Conservation (phyloP, 1,140 invertebrate species). For the Drosophila guanche region DNA sequence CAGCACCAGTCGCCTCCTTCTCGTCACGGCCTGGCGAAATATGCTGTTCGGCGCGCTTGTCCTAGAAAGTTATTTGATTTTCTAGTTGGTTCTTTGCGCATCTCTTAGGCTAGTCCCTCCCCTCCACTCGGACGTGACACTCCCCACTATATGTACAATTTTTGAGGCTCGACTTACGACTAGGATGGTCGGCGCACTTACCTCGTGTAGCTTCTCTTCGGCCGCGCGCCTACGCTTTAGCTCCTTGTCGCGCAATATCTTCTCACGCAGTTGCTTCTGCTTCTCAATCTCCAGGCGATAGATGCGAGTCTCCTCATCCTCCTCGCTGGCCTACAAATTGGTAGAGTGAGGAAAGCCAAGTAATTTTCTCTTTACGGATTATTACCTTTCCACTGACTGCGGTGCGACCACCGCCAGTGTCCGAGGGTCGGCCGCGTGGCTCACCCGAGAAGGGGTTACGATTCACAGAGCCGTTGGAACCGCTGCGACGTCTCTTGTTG, state of each 20-base stretch:
- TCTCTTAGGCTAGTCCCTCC: not conserved
- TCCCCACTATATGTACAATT: too few species aligned
- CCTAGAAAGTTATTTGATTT: constrained; percentile 42
- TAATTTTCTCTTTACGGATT: not conserved
- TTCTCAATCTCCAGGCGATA: constrained; percentile 88
- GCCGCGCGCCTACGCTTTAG: constrained; percentile 86
- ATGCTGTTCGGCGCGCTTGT: constrained; percentile 72
- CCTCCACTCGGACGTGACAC: not conserved
- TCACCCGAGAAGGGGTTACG: constrained; percentile 68
- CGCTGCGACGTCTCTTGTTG: constrained; percentile 75
- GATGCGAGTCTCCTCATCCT: constrained; percentile 87
- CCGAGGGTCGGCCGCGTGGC: constrained; percentile 47
- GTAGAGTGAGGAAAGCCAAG: not conserved
- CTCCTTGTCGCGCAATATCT: constrained; percentile 86
- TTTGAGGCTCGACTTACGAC: not conserved
- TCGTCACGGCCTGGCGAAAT: constrained; percentile 55
- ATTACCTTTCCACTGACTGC: constrained; percentile 45
- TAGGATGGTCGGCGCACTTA: constrained; percentile 29
- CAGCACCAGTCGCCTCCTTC: constrained; percentile 19
- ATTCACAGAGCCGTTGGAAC: constrained; percentile 39
- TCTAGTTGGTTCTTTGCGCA: not conserved
- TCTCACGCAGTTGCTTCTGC: constrained; percentile 86
- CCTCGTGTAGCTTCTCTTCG: constrained; percentile 80
- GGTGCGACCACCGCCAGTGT: constrained; percentile 48
- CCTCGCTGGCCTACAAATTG: constrained; percentile 83